Percentiles rank a stretch among this genome's conserved stretches.
These are phyloP conservation scores for Sussaba pulchella DNA, from an alignment of 2,888 invertebrate genomes.

Conservation along the genomic window DNA sequence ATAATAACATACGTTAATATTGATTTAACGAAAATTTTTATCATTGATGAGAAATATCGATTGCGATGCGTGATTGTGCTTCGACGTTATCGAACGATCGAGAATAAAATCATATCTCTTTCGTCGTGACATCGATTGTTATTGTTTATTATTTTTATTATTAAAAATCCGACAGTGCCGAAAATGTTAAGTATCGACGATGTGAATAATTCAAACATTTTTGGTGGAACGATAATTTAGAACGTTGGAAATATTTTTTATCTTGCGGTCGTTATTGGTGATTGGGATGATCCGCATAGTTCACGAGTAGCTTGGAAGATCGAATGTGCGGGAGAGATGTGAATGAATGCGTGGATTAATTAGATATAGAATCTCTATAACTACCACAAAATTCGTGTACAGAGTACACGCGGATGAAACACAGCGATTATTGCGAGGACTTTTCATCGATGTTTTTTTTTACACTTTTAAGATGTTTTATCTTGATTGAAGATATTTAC, in stretches of 20 bases:
- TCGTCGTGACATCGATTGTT: background rate
- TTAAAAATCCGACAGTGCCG: background rate
- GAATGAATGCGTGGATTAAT: background rate
- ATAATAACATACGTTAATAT: no score
- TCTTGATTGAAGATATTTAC: background rate
- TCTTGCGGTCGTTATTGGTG: background rate
- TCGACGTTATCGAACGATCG: background rate
- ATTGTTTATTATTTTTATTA: background rate
- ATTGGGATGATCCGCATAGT: conserved; percentile 3
- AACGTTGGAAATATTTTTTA: background rate
- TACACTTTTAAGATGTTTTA: background rate
- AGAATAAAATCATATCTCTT: background rate
- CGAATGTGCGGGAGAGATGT: no score
- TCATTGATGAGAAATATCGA: background rate
- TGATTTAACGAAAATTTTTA: no score
- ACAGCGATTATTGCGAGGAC: background rate
- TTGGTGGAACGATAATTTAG: background rate
- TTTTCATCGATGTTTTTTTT: background rate
- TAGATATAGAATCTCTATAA: conserved; percentile 1
- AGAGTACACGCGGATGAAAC: background rate
- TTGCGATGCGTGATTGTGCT: background rate
- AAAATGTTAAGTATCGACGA: background rate
- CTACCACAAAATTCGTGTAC: background rate
- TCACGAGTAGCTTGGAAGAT: background rate
- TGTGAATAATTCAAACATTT: background rate